Percentiles rank a stretch among this genome's conserved stretches.
Evolutionary conservation across 35 echinoderm and acorn worm species (phyloP).

Genomic region (Lytechinus variegatus): DNA sequence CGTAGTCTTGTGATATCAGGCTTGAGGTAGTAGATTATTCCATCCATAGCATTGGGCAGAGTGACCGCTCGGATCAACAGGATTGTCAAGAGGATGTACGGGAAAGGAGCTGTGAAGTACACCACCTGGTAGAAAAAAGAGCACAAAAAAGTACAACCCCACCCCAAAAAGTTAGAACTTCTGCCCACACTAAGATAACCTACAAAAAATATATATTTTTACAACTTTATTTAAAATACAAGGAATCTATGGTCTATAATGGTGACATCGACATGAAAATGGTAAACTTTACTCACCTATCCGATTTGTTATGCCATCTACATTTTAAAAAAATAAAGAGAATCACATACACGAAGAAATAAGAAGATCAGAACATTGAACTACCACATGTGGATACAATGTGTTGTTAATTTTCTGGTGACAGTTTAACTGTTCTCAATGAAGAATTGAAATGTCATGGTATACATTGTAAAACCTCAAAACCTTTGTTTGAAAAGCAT

Average conservation of each 20-base stretch:
- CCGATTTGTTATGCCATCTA: background rate
- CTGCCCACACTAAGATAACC: background rate
- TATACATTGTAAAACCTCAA: background rate
- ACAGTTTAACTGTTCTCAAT: no score
- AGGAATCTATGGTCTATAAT: no score
- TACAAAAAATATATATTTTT: background rate
- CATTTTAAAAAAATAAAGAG: background rate
- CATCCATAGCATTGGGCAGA: slow-evolving; percentile 65
- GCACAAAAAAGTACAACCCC: slow-evolving; percentile 24
- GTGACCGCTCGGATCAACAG: slow-evolving; percentile 80
- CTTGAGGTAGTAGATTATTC: slow-evolving; percentile 89
- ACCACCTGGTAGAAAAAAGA: slow-evolving; percentile 67
- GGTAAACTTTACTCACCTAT: background rate
- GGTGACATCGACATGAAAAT: background rate
- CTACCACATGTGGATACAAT: background rate
- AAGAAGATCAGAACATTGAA: background rate
- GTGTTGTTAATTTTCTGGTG: no score
- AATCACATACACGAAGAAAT: background rate
- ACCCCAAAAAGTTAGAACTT: slow-evolving; percentile 39
- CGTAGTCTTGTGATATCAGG: slow-evolving; percentile 68
- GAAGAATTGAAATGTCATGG: no score
- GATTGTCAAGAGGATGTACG: slow-evolving; percentile 85
- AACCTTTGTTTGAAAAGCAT: background rate
- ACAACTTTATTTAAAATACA: background rate
- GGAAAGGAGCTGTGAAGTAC: slow-evolving; percentile 94